These are phyloP conservation scores for Dione vanillae DNA, from an alignment of 2,888 invertebrate genomes.

Conservation along the genomic window DNA sequence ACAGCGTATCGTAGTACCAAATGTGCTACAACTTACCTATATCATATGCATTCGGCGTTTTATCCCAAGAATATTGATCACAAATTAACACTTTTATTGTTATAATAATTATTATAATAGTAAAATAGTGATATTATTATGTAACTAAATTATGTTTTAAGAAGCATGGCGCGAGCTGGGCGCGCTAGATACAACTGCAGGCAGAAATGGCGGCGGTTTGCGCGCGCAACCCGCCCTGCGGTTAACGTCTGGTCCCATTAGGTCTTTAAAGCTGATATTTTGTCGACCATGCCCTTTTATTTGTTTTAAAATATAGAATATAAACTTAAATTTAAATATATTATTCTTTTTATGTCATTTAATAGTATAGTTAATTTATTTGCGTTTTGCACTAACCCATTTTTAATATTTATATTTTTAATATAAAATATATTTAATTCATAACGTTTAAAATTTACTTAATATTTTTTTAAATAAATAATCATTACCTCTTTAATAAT, in stretches of 20 bases:
- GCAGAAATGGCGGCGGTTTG: slow-evolving; percentile 75
- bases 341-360: no score
- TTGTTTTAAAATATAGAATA: no score
- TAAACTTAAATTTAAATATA: no score
- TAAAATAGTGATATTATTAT: slow-evolving; percentile 56
- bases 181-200: slow-evolving; percentile 77
- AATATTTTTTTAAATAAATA: no score
- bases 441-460: no score
- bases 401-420: no score
- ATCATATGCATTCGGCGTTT: slow-evolving; percentile 44
- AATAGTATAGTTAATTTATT: no score
- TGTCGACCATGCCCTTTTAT: background rate
- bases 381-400: no score
- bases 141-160: slow-evolving; percentile 60
- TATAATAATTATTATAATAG: slow-evolving; percentile 42
- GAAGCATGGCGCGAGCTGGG: slow-evolving; percentile 71
- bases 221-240: slow-evolving; percentile 80
- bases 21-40: slow-evolving; percentile 46
- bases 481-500: background rate
- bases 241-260: slow-evolving; percentile 54
- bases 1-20: slow-evolving; percentile 43
- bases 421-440: no score
- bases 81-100: slow-evolving; percentile 47
- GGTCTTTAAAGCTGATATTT: slow-evolving; percentile 34
- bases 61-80: slow-evolving; percentile 43